Base-by-base conservation (phyloP, 2,797 vertebrate genomes). In the Argentina silus region DNA sequence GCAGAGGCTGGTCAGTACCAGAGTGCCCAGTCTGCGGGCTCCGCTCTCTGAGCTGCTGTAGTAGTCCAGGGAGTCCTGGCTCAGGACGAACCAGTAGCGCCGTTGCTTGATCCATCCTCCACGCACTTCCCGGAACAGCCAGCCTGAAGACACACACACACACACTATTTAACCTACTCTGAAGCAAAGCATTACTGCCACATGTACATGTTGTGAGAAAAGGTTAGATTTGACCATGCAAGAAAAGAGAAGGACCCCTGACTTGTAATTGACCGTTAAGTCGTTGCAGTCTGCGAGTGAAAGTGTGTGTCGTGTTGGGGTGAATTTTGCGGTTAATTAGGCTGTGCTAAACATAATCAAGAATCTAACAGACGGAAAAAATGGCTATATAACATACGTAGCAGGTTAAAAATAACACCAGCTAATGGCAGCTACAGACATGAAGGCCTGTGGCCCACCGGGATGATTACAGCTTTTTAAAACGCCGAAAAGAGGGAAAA, bases 11-110 rank as follows among this genome's bases (percentile, higher is more conserved):
- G 96, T 98, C 80, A 99, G 96, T 60, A 99, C 98, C 1, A 99
- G 92, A 7, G 94, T 97, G 36, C 96, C 96, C 23, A 97, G 93
- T n/a, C 93, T 89, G 59, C 94, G 92, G 21, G 95, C 94, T 0
- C 93, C 95, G 85, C 93, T 94, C 75, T 97, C 96, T 0, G 93
- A 93, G 82, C 95, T 93, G 27, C 89, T 96, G 92, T 96, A 97
- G 91, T 96, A 97, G 88, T 99, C 98, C 14, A 99, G 91, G 42
- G 98, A 98, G 82, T 98, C 96, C 1, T 94, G 90, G 0, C 94
- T 97, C 83, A 99, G 92, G 75, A 97, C 95, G 0, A 99, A 99
- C 98, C 98, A 99, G 89, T 96, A 95, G 44, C 95, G 94, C n/a
- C 96, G 95, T 27, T 96, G 95, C 67, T 95, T 95, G 69, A 97